Evolutionary conservation across 2,797 vertebrate genomes (phyloP).

Genomic region (Enteromius afrohamiltoni): DNA sequence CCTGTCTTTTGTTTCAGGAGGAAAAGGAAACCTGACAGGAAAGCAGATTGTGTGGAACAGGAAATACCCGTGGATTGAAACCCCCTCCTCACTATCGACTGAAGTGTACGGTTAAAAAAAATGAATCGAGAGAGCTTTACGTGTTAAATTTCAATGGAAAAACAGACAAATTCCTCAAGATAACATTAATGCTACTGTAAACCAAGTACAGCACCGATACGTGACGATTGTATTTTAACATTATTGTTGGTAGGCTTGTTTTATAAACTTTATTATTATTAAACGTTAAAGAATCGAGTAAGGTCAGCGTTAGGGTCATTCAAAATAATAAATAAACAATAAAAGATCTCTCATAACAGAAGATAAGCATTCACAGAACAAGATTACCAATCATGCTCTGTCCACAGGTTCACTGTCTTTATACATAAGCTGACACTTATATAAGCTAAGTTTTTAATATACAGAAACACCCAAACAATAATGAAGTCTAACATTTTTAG

Average conservation of each 20-base stretch:
- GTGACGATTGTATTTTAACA: not conserved
- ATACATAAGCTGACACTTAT: too few relatives aligned
- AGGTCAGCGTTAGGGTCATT: not conserved
- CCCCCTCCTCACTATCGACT: conserved; percentile 80
- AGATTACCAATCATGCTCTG: too few relatives aligned
- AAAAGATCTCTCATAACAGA: not conserved
- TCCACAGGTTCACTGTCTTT: too few relatives aligned
- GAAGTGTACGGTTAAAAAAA: conserved; percentile 79
- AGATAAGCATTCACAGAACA: not conserved
- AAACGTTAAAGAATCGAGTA: not conserved
- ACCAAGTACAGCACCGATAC: not conserved
- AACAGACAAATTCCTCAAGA: not conserved
- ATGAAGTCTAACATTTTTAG: too few relatives aligned
- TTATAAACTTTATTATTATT: not conserved
- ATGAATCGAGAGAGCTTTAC: conserved; percentile 77
- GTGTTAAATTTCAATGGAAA: not conserved
- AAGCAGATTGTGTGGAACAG: conserved; percentile 92
- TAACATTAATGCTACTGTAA: not conserved
- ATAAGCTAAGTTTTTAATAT: too few relatives aligned
- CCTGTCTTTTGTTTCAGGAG: conserved; percentile 92
- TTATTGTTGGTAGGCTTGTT: not conserved
- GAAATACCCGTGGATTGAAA: conserved; percentile 93
- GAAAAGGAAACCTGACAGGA: conserved; percentile 98
- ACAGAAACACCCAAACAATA: too few relatives aligned
- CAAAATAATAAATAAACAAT: not conserved